Percentiles rank a stretch among this genome's conserved stretches.
phyloP scores from a whole-genome alignment of 2,113 vertebrate species.

The Podarcis muralis region DNA sequence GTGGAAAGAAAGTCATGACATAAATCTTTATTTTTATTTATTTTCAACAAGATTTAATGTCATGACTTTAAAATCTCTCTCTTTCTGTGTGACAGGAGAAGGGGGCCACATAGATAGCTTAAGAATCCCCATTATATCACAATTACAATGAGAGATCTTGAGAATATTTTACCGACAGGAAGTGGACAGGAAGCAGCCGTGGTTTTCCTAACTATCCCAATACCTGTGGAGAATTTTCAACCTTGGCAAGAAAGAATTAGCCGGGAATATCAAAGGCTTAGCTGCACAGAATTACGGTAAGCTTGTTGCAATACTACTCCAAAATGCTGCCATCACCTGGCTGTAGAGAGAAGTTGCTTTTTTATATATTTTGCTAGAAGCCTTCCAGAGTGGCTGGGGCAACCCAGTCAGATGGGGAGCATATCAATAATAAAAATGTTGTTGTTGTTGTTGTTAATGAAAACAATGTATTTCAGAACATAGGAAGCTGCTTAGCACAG shows the following conservation, averaged over 20 bases:
- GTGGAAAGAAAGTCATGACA: background rate
- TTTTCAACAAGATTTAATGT: no score
- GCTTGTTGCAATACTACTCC: background rate
- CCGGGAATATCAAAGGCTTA: background rate
- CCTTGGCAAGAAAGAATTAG: background rate
- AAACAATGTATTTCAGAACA: background rate
- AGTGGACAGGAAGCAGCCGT: background rate
- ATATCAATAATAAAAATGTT: no score
- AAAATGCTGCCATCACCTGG: background rate
- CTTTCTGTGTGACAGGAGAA: no score
- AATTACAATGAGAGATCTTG: background rate
- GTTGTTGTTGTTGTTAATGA: background rate
- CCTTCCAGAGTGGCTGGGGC: no score
- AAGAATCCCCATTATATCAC: no score
- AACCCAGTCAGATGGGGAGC: no score
- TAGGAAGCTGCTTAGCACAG: no score
- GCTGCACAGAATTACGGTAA: background rate
- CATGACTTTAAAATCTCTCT: no score
- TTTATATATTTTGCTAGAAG: background rate
- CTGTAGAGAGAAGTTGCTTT: background rate
- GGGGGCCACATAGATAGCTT: no score
- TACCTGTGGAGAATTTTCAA: background rate
- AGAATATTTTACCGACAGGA: background rate
- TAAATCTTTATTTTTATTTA: background rate
- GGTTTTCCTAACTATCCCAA: background rate